Evolutionary conservation across 2,113 vertebrate genomes (phyloP).

Genomic region (Morphnarchus princeps): DNA sequence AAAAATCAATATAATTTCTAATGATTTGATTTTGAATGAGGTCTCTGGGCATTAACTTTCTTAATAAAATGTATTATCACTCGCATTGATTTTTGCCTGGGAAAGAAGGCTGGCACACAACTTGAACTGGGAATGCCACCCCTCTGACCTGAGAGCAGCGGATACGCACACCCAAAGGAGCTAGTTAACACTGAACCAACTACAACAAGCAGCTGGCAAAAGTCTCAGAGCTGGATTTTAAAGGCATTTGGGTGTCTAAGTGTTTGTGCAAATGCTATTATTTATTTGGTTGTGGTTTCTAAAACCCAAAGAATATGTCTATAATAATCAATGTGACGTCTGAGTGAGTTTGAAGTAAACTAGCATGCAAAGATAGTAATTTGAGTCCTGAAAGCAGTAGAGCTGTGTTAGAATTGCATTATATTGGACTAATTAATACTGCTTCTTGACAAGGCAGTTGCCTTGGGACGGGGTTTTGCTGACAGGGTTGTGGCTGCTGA

Average conservation of each 20-base stretch:
- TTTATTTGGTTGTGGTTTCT: not conserved
- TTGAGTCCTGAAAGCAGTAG: not conserved
- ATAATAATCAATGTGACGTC: not conserved
- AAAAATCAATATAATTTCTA: not conserved
- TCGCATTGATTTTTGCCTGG: not conserved
- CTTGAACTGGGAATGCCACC: not conserved
- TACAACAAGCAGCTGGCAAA: not conserved
- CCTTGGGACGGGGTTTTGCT: not conserved
- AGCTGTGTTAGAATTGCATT: not conserved
- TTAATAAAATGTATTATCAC: not conserved
- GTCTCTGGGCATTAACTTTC: not conserved
- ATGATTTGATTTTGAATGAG: not conserved
- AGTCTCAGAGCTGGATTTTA: not conserved
- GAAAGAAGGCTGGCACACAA: not conserved
- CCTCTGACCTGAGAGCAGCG: not conserved
- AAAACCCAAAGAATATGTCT: not conserved
- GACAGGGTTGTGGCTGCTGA: not conserved
- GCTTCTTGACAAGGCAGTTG: not conserved
- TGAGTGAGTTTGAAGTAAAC: not conserved
- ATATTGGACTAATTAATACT: not conserved
- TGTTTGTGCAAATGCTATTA: not conserved
- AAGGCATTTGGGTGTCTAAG: not conserved
- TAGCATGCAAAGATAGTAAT: not conserved
- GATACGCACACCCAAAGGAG: not conserved
- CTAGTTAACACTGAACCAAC: not conserved